phyloP scores from a whole-genome alignment of 1,140 invertebrate species.

The Scaptomyza hsui region DNA sequence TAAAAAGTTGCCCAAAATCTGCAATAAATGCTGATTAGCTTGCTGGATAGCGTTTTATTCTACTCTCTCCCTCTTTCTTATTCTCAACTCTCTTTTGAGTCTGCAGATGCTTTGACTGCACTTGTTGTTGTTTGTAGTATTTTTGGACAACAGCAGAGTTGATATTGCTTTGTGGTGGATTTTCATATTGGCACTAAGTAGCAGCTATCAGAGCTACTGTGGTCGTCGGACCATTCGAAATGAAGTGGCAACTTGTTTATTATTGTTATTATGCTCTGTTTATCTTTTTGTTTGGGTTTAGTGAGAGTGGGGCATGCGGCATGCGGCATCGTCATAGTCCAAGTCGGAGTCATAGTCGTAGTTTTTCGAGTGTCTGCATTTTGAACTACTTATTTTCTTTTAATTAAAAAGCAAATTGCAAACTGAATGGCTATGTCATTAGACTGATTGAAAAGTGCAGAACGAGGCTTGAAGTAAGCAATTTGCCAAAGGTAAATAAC shows the following conservation, averaged over 20 bases:
- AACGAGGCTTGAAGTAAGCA: constrained; percentile 65
- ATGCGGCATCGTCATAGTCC: constrained; percentile 13
- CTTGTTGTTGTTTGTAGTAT: constrained; percentile 59
- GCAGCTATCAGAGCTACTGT: constrained; percentile 71
- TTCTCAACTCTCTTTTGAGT: neutral
- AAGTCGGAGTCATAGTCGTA: constrained; percentile 34
- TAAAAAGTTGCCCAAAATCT: constrained; percentile 41
- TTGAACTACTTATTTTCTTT: constrained; percentile 72
- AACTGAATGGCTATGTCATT: constrained; percentile 58
- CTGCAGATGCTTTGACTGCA: constrained; percentile 3
- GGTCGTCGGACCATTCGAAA: constrained; percentile 68
- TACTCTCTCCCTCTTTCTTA: neutral
- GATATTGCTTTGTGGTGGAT: constrained; percentile 66
- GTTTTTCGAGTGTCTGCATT: constrained; percentile 67
- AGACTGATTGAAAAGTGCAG: constrained; percentile 73
- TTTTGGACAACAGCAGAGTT: constrained; percentile 44
- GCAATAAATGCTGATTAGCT: constrained; percentile 77
- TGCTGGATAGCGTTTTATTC: constrained; percentile 18
- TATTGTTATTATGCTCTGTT: constrained; percentile 72
- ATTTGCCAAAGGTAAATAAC: constrained; percentile 63
- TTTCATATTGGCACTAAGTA: constrained; percentile 80
- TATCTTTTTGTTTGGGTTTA: constrained; percentile 39
- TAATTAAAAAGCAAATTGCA: constrained; percentile 79
- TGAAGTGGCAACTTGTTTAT: constrained; percentile 81
- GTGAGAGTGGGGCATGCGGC: neutral